These are phyloP conservation scores for Drosophila miranda DNA, from an alignment of 1,140 invertebrate genomes.

Conservation along the genomic window DNA sequence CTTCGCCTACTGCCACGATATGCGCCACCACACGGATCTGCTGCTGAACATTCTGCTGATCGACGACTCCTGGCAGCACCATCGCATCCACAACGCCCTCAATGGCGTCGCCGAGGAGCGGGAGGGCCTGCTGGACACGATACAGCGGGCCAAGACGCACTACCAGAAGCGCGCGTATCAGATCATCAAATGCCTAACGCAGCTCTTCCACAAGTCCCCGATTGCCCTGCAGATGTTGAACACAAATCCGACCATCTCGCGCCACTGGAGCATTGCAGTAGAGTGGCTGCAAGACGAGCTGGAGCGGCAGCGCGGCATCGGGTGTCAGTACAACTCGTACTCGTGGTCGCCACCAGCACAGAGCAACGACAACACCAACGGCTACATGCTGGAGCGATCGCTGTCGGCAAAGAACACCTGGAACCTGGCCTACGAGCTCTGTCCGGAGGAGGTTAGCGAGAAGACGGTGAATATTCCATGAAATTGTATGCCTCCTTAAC, in stretches of 20 bases:
- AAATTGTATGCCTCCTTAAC: too few relatives aligned
- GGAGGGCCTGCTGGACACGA: conserved; percentile 96
- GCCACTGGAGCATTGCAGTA: conserved; percentile 94
- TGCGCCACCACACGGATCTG: conserved; percentile 95
- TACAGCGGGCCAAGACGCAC: conserved; percentile 94
- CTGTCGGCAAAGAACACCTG: conserved; percentile 95
- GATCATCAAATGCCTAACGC: conserved; percentile 97
- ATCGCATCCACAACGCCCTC: conserved; percentile 95
- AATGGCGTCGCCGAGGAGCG: conserved; percentile 95
- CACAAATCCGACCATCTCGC: conserved; percentile 89
- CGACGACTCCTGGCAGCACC: conserved; percentile 97
- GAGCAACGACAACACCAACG: conserved; percentile 97
- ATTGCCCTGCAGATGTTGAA: conserved; percentile 89
- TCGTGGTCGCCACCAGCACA: conserved; percentile 97
- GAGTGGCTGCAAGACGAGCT: conserved; percentile 98
- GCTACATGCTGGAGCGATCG: conserved; percentile 96
- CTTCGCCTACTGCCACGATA: conserved; percentile 96
- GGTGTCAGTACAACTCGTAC: conserved; percentile 87
- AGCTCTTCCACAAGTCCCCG: conserved; percentile 92
- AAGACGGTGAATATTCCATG: conserved; percentile 56
- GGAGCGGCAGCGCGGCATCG: conserved; percentile 86
- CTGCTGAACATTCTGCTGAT: conserved; percentile 93
- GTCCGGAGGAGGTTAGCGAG: conserved; percentile 88
- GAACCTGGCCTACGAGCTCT: conserved; percentile 91
- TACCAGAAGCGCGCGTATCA: conserved; percentile 98